These are phyloP conservation scores for Dipus sagitta DNA, from an alignment of 2,797 vertebrate species.

Conservation along the genomic window DNA sequence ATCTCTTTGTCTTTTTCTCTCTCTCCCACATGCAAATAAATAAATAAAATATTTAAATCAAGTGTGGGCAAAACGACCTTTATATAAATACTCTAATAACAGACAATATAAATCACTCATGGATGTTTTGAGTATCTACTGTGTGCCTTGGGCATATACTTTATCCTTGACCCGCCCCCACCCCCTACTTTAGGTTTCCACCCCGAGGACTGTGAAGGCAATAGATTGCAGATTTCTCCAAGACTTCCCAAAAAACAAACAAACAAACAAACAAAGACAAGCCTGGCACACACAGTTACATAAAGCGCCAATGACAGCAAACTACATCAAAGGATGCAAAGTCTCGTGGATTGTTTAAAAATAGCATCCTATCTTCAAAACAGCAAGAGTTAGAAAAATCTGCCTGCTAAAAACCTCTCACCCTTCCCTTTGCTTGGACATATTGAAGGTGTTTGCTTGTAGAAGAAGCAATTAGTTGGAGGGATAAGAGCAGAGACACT, in stretches of 20 bases:
- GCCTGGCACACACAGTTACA: background rate
- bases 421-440: background rate
- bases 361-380: slow-evolving; percentile 2
- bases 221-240: background rate
- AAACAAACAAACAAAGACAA: background rate
- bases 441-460: slow-evolving; percentile 22
- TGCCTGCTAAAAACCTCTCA: background rate
- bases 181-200: background rate
- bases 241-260: background rate
- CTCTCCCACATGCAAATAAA: too few species aligned
- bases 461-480: slow-evolving; percentile 30
- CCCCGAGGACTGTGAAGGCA: background rate
- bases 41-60: too few species aligned
- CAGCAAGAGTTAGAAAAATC: slow-evolving; percentile 19
- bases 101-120: background rate
- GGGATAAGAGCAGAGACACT: background rate
- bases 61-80: background rate
- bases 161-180: background rate
- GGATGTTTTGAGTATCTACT: background rate
- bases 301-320: background rate
- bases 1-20: too few species aligned
- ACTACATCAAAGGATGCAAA: background rate
- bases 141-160: background rate
- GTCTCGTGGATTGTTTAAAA: background rate
- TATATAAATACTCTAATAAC: background rate